Evolutionary conservation across 2,113 vertebrate species (phyloP).

Genomic region (Casuarius casuarius): DNA sequence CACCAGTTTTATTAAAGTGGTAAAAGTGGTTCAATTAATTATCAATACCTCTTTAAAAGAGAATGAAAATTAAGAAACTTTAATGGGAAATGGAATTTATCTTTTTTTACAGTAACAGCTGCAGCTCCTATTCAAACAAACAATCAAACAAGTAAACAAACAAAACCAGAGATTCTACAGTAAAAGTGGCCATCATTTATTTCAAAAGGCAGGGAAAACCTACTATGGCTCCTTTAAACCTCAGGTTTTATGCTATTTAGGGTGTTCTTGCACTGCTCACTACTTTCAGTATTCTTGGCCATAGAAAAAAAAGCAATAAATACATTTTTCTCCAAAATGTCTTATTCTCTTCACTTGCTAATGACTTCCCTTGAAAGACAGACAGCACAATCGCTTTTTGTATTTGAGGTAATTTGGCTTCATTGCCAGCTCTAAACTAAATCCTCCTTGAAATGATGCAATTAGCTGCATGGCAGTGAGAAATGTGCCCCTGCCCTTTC

Average conservation of each 20-base stretch:
- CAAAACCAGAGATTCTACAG: neutral
- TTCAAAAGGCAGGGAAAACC: neutral
- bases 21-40: slow-evolving; percentile 60
- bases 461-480: neutral
- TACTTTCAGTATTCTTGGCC: neutral
- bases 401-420: neutral
- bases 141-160: neutral
- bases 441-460: neutral
- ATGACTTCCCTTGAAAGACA: neutral
- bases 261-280: neutral
- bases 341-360: neutral
- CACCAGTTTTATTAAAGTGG: slow-evolving; percentile 57
- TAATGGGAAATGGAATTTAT: neutral
- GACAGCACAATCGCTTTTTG: neutral
- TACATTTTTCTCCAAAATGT: neutral
- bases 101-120: neutral
- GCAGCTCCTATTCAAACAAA: neutral
- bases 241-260: neutral
- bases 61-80: slow-evolving; percentile 28
- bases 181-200: neutral
- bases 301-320: neutral
- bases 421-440: neutral
- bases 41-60: slow-evolving; percentile 30
- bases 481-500: neutral
- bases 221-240: neutral